A percentile compares a stretch with the other conserved stretches of the same genome.
Conservation (phyloP, 2,888 invertebrate species). For the Mystacides longicornis region DNA sequence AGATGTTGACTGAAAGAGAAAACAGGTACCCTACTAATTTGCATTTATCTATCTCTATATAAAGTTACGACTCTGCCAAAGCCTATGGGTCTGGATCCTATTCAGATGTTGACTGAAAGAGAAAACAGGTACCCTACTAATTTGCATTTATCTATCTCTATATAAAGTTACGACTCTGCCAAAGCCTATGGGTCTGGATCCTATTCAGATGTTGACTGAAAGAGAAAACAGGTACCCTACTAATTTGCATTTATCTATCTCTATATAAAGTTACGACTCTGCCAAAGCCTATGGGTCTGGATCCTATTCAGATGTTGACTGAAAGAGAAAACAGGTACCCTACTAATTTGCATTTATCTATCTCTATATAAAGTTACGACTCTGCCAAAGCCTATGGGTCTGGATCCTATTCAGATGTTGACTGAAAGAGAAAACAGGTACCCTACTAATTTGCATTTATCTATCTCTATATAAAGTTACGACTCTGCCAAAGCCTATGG, state of each 20-base stretch:
- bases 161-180: conserved; percentile 80
- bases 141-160: too few species aligned
- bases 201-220: conserved; percentile 85
- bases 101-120: conserved; percentile 85
- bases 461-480: conserved; percentile 82
- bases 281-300: conserved; percentile 87
- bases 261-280: conserved; percentile 81
- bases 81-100: conserved; percentile 90
- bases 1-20: conserved; percentile 90
- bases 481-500: conserved; percentile 83
- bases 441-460: too few species aligned
- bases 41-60: too few species aligned
- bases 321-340: conserved; percentile 92
- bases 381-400: conserved; percentile 83
- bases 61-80: conserved; percentile 85
- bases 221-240: conserved; percentile 88
- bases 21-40: conserved; percentile 70
- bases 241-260: too few species aligned
- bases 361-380: conserved; percentile 82
- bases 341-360: too few species aligned
- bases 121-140: conserved; percentile 90
- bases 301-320: conserved; percentile 85
- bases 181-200: conserved; percentile 92
- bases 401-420: conserved; percentile 87
- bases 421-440: conserved; percentile 93